A percentile compares a stretch with the other conserved stretches of the same genome.
Evolutionary conservation across 2,888 invertebrate species (phyloP).

Genomic region (Aradus depressus): DNA sequence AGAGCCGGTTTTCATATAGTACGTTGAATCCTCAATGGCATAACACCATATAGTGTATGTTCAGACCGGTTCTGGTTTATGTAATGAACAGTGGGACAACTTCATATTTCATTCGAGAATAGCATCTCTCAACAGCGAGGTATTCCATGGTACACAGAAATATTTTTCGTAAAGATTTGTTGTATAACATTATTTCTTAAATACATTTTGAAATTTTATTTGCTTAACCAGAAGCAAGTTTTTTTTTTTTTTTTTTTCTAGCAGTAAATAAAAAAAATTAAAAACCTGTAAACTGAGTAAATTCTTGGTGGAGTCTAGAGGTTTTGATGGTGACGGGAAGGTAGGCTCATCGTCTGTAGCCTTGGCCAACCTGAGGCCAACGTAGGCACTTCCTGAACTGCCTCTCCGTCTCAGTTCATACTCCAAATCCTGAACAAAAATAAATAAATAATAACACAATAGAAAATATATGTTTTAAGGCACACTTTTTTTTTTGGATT

Average conservation of each 20-base stretch:
- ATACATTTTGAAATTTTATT: background rate
- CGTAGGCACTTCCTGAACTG: slow-evolving; percentile 58
- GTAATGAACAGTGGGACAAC: no score
- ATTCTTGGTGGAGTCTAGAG: slow-evolving; percentile 28
- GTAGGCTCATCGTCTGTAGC: slow-evolving; percentile 36
- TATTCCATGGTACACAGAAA: no score
- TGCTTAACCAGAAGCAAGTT: background rate
- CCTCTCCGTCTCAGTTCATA: slow-evolving; percentile 64
- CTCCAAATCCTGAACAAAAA: slow-evolving; percentile 43
- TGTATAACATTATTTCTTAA: background rate
- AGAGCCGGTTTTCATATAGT: no score
- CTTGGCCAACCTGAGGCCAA: slow-evolving; percentile 59
- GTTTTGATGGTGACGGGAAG: slow-evolving; percentile 31
- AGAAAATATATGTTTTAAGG: slow-evolving; percentile 14
- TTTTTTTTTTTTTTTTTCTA: background rate
- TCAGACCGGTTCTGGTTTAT: no score
- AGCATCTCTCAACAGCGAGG: no score
- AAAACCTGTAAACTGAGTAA: slow-evolving; percentile 28
- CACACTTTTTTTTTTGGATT: no score
- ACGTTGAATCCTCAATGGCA: no score
- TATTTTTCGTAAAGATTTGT: no score
- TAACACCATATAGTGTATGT: no score
- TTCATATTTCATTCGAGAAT: no score
- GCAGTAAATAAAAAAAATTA: background rate
- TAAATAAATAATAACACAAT: slow-evolving; percentile 31